A percentile compares a stretch with the other conserved stretches of the same genome.
Evolutionary conservation across 2,797 vertebrate species (phyloP).

Genomic region (Smutsia temminckii): DNA sequence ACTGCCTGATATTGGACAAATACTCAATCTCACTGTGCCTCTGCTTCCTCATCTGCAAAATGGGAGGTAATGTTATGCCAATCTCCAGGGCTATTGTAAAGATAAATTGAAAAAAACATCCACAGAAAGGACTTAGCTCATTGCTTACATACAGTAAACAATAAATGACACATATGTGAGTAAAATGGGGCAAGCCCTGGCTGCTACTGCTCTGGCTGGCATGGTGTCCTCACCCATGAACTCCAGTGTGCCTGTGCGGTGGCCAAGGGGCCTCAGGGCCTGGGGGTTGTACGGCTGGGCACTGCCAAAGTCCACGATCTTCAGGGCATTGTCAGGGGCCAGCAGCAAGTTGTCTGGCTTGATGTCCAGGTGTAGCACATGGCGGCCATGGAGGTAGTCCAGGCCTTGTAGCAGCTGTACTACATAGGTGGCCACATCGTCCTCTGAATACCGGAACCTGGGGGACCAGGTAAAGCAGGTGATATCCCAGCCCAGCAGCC

Average conservation of each 20-base stretch:
- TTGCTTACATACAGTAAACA: not conserved
- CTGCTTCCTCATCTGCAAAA: constrained; percentile 40
- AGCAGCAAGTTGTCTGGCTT: constrained; percentile 96
- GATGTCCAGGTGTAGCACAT: constrained; percentile 96
- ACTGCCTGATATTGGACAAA: constrained; percentile 18
- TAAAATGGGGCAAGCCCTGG: not conserved
- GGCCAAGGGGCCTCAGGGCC: constrained; percentile 92
- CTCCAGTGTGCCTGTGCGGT: constrained; percentile 93
- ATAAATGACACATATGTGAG: not conserved
- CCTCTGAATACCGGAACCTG: constrained; percentile 98
- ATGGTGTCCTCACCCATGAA: constrained; percentile 93
- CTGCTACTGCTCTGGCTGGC: not conserved
- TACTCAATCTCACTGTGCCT: not conserved
- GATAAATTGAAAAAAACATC: not conserved
- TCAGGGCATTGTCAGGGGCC: constrained; percentile 93
- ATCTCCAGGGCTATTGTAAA: not conserved
- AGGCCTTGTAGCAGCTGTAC: constrained; percentile 95
- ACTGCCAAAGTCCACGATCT: constrained; percentile 98
- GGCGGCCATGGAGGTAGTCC: constrained; percentile 93
- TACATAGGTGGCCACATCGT: constrained; percentile 94
- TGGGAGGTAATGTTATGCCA: not conserved
- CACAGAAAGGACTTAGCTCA: not conserved
- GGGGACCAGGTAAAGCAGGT: fast-evolving
- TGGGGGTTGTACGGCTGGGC: constrained; percentile 96
- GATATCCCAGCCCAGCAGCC: not conserved